A percentile compares a stretch with the other conserved stretches of the same genome.
Conservation (phyloP, 2,797 vertebrate species). For the Helostoma temminkii region DNA sequence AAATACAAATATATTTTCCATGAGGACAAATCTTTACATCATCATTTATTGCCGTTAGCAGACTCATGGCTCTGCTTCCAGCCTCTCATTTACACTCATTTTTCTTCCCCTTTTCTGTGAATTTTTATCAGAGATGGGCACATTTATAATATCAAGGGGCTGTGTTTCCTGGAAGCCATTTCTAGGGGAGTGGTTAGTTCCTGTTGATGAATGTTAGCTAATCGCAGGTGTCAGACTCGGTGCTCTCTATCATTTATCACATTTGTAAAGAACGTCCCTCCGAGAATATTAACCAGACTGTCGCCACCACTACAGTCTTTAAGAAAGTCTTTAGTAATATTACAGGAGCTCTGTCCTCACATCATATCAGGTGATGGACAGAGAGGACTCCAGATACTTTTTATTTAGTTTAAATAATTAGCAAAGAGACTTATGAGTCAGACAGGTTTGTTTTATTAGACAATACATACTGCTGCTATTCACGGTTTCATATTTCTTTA, state of each 20-base stretch:
- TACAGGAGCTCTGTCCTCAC: slow-evolving; percentile 42
- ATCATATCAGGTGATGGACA: slow-evolving; percentile 28
- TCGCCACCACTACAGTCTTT: slow-evolving; percentile 54
- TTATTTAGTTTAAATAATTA: neutral
- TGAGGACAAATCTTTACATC: slow-evolving; percentile 45
- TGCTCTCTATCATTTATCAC: slow-evolving; percentile 59
- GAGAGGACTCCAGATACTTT: neutral
- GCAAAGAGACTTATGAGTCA: neutral
- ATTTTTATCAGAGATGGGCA: slow-evolving; percentile 46
- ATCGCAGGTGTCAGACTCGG: slow-evolving; percentile 59
- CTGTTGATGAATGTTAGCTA: slow-evolving; percentile 70
- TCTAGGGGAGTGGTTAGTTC: slow-evolving; percentile 54
- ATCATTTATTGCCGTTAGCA: slow-evolving; percentile 47
- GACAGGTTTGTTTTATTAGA: too few species aligned
- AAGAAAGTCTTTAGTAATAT: slow-evolving; percentile 57
- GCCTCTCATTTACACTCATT: slow-evolving; percentile 47
- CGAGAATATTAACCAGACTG: slow-evolving; percentile 64
- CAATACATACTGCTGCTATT: too few species aligned
- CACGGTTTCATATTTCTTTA: too few species aligned
- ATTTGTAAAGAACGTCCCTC: slow-evolving; percentile 64
- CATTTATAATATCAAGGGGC: slow-evolving; percentile 52
- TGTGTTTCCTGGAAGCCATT: slow-evolving; percentile 64
- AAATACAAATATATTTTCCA: slow-evolving; percentile 40
- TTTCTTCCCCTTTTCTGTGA: slow-evolving; percentile 28
- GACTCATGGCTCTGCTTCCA: slow-evolving; percentile 44